These are phyloP conservation scores for Drosophila phalerata DNA, from an alignment of 2,888 invertebrate genomes.

Conservation along the genomic window DNA sequence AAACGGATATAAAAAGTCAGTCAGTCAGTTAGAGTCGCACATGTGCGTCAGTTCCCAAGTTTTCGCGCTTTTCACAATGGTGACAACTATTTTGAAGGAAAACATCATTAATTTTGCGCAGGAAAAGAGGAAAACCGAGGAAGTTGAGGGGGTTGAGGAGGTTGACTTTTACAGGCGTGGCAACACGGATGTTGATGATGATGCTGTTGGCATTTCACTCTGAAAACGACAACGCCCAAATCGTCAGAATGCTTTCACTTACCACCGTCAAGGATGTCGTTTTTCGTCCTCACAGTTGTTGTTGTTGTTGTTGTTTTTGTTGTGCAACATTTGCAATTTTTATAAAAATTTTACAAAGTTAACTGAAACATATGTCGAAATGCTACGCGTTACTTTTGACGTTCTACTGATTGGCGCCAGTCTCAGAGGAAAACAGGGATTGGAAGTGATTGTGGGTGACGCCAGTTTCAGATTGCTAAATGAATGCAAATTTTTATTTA, in stretches of 20 bases:
- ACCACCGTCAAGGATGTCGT: slow-evolving; percentile 23
- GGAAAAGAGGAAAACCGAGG: slow-evolving; percentile 12
- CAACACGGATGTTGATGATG: slow-evolving; percentile 51
- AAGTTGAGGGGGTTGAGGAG: not conserved
- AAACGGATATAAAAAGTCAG: slow-evolving; percentile 76
- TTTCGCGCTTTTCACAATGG: slow-evolving; percentile 40
- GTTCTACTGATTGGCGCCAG: slow-evolving; percentile 67
- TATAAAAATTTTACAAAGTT: slow-evolving; percentile 72
- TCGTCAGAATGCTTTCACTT: slow-evolving; percentile 66
- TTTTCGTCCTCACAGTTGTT: not conserved
- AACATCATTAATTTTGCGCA: slow-evolving; percentile 82
- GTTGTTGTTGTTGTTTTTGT: too few species aligned
- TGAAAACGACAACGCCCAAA: slow-evolving; percentile 59
- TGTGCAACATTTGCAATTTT: slow-evolving; percentile 69
- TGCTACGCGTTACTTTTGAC: slow-evolving; percentile 62
- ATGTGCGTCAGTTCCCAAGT: slow-evolving; percentile 81
- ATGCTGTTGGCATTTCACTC: slow-evolving; percentile 62
- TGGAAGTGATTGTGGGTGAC: slow-evolving; percentile 43
- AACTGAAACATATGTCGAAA: slow-evolving; percentile 70
- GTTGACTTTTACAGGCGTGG: slow-evolving; percentile 45
- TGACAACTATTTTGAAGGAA: slow-evolving; percentile 60
- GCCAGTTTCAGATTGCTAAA: slow-evolving; percentile 48
- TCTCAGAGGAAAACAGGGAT: slow-evolving; percentile 4
- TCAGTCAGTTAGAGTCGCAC: slow-evolving; percentile 56
- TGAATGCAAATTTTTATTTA: slow-evolving; percentile 81